Conservation (phyloP, 2,113 vertebrate genomes). For the Phylloscopus whistleri region DNA sequence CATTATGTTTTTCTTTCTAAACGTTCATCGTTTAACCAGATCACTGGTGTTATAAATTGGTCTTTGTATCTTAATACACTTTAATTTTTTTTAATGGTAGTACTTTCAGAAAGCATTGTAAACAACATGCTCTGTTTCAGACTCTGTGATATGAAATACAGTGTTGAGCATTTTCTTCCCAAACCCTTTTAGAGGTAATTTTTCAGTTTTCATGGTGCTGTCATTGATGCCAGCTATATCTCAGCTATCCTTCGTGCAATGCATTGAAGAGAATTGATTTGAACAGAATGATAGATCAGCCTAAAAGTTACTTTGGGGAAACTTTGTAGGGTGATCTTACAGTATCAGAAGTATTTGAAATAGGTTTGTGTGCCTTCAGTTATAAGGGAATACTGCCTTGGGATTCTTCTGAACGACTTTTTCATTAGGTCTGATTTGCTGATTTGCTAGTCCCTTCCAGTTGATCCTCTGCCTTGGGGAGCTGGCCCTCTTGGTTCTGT, state of each 20-base stretch:
- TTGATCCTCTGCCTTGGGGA: not conserved
- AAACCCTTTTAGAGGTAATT: constrained; percentile 25
- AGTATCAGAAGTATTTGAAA: not conserved
- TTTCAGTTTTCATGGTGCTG: constrained; percentile 47
- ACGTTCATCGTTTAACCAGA: not conserved
- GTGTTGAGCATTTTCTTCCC: not conserved
- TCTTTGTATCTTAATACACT: not conserved
- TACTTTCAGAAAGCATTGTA: not conserved
- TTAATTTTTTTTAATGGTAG: not conserved
- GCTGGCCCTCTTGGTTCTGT: not conserved
- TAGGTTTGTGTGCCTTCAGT: not conserved
- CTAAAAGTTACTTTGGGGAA: constrained; percentile 1
- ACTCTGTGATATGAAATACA: not conserved
- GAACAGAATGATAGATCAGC: not conserved
- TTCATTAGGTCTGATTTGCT: not conserved
- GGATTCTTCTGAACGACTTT: not conserved
- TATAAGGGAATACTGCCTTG: not conserved
- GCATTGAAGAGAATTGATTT: constrained; percentile 25
- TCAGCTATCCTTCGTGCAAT: not conserved
- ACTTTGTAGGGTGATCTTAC: not conserved
- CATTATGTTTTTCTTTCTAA: not conserved
- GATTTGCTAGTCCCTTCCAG: not conserved
- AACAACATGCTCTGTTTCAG: not conserved
- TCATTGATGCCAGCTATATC: not conserved
- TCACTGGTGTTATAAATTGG: not conserved